Evolutionary conservation across 2,113 vertebrate genomes (phyloP), one percentile per base, ranked within the genome.

Genomic region (Entomyzon cyanotis): DNA sequence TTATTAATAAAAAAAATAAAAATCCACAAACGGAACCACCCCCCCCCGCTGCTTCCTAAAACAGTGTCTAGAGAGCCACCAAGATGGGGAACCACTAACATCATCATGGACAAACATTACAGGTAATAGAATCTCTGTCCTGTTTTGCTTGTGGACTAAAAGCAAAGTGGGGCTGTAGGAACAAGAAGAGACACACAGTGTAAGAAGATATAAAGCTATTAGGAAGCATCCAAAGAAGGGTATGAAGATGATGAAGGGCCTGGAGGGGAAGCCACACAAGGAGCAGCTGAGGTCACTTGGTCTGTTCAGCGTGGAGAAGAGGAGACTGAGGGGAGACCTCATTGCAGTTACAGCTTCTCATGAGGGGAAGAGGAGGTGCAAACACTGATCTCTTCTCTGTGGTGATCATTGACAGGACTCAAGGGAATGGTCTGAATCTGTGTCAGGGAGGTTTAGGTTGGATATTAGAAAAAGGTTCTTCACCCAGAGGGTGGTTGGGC

Each of bases 261-360:
- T 30, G 30, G 16, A 53, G 17, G 16, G n/a, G 24, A 75, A 53
- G 33, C 24, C n/a, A 7, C 25, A 31, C 20, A 53, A 82, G 21
- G 23, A 60, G 23, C 2, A 16, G 8, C 8, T 74, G 68, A 74
- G 1, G n/a, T 68, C n/a, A 41, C 16, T 15, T 60, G n/a, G 2
- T 30, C 0, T n/a, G n/a, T 6, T 67, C 33, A 52, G 60, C n/a
- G 15, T 75, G 24, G 9, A 59, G 25, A 22, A 50, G 18, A 11
- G 25, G 25, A 50, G 18, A 11, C 28, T 74, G 50, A 65, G 52
- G 15, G 4, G 1, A 39, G 1, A n/a, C 15, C 27, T 23, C 44
- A 65, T 0, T 33, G 22, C 5, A 37, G 9, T 39, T 64, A 0
- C 28, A 67, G 0, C 39, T 82, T 82, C 28, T 59, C 0, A 0